Conservation (phyloP, 2,888 invertebrate genomes). For the Eupithecia inturbata region DNA sequence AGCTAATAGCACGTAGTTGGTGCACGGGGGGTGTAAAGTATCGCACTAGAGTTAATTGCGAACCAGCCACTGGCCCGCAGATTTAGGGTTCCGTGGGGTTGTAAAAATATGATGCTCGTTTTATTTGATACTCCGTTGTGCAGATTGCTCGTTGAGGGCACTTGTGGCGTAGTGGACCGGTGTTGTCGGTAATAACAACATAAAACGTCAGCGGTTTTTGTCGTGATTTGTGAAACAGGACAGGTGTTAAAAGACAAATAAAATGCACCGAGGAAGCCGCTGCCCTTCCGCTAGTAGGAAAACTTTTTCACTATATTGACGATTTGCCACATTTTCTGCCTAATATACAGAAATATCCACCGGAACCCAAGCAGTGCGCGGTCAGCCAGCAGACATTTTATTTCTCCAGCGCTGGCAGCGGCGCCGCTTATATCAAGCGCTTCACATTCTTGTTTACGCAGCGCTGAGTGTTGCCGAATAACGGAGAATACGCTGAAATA, state of each 20-base stretch:
- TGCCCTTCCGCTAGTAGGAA: background rate
- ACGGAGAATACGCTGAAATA: background rate
- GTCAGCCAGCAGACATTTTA: background rate
- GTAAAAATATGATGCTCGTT: constrained; percentile 1
- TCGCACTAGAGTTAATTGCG: constrained; percentile 33
- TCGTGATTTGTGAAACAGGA: background rate
- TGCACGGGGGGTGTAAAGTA: constrained; percentile 26
- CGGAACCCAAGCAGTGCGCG: background rate
- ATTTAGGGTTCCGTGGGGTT: constrained; percentile 14
- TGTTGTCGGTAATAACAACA: background rate
- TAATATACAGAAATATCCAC: background rate
- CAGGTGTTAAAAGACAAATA: too few species aligned
- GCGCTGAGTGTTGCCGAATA: background rate
- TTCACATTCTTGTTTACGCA: constrained; percentile 8
- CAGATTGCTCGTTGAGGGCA: background rate
- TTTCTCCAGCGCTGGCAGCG: background rate
- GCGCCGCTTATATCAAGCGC: constrained; percentile 3
- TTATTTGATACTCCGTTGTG: background rate
- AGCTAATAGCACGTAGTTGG: constrained; percentile 9
- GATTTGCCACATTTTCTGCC: background rate
- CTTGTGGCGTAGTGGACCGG: background rate
- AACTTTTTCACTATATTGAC: background rate
- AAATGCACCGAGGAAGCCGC: background rate
- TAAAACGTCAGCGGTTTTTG: background rate
- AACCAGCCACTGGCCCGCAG: constrained; percentile 19